Conservation (phyloP, 2,797 vertebrate genomes). For the Liasis olivaceus region DNA sequence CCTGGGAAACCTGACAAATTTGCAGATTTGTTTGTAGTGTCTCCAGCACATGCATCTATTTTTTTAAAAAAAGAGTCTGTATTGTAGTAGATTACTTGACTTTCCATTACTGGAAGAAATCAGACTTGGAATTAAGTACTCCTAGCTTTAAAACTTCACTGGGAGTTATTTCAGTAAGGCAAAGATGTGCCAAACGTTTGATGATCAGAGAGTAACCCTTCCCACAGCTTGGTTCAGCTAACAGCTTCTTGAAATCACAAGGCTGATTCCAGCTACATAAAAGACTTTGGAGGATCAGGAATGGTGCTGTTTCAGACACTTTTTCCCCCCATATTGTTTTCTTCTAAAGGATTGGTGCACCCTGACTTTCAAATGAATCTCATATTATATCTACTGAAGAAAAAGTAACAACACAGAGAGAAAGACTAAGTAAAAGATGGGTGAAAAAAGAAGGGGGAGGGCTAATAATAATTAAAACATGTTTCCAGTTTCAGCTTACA, state of each 20-base stretch:
- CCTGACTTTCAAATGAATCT: background rate
- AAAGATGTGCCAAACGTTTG: constrained; percentile 48
- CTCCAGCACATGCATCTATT: constrained; percentile 61
- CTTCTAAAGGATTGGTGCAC: background rate
- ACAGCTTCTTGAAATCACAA: constrained; percentile 49
- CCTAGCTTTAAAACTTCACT: constrained; percentile 46
- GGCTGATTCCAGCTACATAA: constrained; percentile 51
- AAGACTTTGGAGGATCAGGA: constrained; percentile 40
- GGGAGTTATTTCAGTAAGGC: constrained; percentile 50
- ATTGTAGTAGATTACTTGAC: constrained; percentile 43
- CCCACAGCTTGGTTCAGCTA: constrained; percentile 34
- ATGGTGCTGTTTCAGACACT: rapidly evolving
- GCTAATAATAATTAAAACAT: background rate
- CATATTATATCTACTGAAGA: background rate
- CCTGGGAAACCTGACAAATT: constrained; percentile 72
- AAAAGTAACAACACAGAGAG: background rate
- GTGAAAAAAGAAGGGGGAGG: background rate
- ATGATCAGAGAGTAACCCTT: constrained; percentile 51
- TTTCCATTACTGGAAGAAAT: constrained; percentile 43
- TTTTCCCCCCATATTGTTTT: constrained; percentile 22
- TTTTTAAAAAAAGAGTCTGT: constrained; percentile 30
- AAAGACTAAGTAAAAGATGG: background rate
- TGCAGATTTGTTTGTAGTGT: constrained; percentile 58
- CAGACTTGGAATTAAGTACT: constrained; percentile 51
- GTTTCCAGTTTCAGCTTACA: background rate